Evolutionary conservation across 2,797 vertebrate species (phyloP), one percentile per base, ranked within the genome.

Genomic region (Anabas testudineus): DNA sequence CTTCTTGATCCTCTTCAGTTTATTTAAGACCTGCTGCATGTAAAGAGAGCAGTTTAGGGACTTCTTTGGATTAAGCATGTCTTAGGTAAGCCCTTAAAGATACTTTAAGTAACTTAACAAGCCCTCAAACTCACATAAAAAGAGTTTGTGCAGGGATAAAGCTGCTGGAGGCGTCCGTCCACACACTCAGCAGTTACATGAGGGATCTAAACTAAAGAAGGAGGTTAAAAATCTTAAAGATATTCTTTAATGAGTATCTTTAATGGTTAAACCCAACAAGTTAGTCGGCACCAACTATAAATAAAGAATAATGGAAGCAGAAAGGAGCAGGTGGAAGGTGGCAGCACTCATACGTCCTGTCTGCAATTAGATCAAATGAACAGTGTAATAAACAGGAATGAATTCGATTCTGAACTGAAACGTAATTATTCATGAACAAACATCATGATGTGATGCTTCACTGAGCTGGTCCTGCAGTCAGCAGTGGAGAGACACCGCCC

Each of bases 401-500:
- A 54, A 32, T 37, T 10, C 36, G 15, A 10, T 19, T 5, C 6
- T 16, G 19, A 39, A 45, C 30, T n/a, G n/a, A 15, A 34, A 2
- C 2, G 34, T 13, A 10, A 13, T 10, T 3, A 34, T n/a, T n/a
- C n/a, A 34, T 32, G 36, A 3, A 13, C 9, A 36, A 36, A 10
- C 10, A 36, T 13, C 8, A 10, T 10, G 13, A 2, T 36, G 32
- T 28, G 24, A 2, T 12, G 55, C 3, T n/a, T 16, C 5, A 15
- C 2, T 18, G 13, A 24, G 2, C 2, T 28, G 30, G 2, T 19
- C 34, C 43, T 37, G 18, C 10, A 16, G 14, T 49, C 2, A 48
- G 26, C 16, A 60, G 66, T 6, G n/a, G 62, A 10, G 1, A 0
- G 1, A 22, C 2, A 71, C 10, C 61, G 75, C 84, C 83, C 64